phyloP scores from a whole-genome alignment of 2,797 vertebrate species.

The Hypotaenidia okinawae region DNA sequence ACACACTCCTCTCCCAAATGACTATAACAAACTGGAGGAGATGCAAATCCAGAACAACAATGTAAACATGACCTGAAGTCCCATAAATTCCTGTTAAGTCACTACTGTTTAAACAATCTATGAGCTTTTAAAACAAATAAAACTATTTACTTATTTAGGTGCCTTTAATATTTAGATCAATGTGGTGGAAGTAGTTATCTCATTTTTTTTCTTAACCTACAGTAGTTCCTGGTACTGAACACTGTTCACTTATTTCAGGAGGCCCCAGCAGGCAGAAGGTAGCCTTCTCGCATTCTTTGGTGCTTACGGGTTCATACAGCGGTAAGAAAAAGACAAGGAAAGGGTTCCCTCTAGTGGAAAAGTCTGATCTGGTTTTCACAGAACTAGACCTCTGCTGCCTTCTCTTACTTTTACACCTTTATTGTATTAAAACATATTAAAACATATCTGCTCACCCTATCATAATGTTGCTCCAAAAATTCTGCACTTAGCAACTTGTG shows the following conservation, averaged over 20 bases:
- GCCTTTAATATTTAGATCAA: background rate
- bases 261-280: background rate
- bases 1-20: background rate
- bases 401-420: background rate
- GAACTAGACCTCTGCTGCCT: too few relatives aligned
- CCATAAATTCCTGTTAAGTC: background rate
- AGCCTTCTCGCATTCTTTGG: too few relatives aligned
- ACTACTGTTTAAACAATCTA: background rate
- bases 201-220: background rate
- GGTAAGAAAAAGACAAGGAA: background rate
- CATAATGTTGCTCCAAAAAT: conserved; percentile 97
- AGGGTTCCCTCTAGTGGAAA: conserved; percentile 47
- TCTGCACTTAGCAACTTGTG: conserved; percentile 98
- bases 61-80: background rate
- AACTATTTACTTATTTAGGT: background rate
- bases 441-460: conserved; percentile 85
- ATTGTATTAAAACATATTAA: background rate
- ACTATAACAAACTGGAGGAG: background rate
- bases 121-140: background rate
- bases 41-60: background rate
- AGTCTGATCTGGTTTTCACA: background rate
- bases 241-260: background rate
- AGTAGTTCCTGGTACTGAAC: background rate
- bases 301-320: background rate
- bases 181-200: background rate